Conservation (phyloP, 53 echinoderm and acorn worm genomes). For the Echinometra lucunter region DNA sequence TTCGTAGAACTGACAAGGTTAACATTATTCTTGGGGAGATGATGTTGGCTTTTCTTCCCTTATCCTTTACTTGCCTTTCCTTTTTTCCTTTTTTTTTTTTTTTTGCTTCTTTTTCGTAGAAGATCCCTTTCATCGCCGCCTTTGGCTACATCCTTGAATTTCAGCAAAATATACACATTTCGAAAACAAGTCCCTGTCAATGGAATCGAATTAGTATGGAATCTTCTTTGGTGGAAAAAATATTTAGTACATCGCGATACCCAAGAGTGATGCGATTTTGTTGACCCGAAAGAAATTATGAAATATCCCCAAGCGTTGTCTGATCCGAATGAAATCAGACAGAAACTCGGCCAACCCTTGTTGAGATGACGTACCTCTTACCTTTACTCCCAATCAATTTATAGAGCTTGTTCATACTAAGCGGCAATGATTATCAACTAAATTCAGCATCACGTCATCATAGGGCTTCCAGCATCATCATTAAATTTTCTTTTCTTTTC, state of each 20-base stretch:
- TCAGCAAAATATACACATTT: neutral
- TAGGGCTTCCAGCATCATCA: slow-evolving; percentile 36
- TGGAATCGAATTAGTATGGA: neutral
- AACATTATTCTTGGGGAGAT: too few relatives aligned
- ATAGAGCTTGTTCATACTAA: neutral
- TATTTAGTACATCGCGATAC: neutral
- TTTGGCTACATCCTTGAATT: too few relatives aligned
- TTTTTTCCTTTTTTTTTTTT: neutral
- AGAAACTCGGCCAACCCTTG: slow-evolving; percentile 4
- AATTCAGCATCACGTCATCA: slow-evolving; percentile 18
- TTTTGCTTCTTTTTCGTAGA: neutral
- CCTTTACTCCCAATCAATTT: slow-evolving; percentile 18
- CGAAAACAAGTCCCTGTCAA: neutral
- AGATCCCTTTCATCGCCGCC: too few relatives aligned
- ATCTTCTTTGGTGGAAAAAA: neutral
- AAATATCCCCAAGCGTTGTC: neutral
- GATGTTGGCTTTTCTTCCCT: too few relatives aligned
- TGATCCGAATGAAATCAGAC: slow-evolving; percentile 39
- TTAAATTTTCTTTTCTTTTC: slow-evolving; percentile 19
- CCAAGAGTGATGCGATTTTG: neutral
- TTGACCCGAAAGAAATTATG: slow-evolving; percentile 11
- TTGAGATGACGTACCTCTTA: neutral
- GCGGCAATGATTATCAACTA: neutral
- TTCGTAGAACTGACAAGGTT: too few relatives aligned
- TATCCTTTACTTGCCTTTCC: too few relatives aligned